Conservation (phyloP, 2,113 vertebrate species). For the Casuarius casuarius region DNA sequence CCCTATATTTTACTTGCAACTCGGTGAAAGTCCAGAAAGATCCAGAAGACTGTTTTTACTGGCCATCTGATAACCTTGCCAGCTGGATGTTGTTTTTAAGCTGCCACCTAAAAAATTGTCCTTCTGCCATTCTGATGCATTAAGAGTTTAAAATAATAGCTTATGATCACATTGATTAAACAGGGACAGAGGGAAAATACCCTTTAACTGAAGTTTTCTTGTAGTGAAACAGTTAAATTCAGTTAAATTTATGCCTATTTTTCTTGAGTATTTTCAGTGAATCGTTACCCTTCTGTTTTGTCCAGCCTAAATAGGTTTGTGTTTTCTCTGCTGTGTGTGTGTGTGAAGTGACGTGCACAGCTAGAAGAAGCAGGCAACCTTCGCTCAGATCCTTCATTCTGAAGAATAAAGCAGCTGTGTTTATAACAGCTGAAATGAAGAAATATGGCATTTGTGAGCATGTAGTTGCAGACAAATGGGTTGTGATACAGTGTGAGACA, state of each 20-base stretch:
- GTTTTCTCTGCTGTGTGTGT: not conserved
- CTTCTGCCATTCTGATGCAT: not conserved
- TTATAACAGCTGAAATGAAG: not conserved
- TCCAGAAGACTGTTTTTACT: not conserved
- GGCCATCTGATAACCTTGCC: not conserved
- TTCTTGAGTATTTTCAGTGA: not conserved
- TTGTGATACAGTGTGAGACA: not conserved
- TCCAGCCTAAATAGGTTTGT: not conserved
- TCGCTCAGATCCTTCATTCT: rapidly evolving
- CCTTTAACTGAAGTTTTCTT: not conserved
- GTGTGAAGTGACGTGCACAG: not conserved
- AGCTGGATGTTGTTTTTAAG: not conserved
- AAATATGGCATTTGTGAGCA: not conserved
- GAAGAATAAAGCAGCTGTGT: not conserved
- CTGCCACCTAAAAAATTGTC: too few relatives aligned
- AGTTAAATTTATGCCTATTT: not conserved
- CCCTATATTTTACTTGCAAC: not conserved
- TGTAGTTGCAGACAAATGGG: not conserved
- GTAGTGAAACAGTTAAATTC: not conserved
- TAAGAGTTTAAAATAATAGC: not conserved
- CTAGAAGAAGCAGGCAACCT: not conserved
- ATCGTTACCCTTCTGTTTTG: not conserved
- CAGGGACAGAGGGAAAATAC: not conserved
- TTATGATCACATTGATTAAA: not conserved
- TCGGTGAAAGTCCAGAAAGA: not conserved